Evolutionary conservation across 2,113 vertebrate genomes (phyloP), one percentile per base, ranked within the genome.

Genomic region (Ameiurus melas): DNA sequence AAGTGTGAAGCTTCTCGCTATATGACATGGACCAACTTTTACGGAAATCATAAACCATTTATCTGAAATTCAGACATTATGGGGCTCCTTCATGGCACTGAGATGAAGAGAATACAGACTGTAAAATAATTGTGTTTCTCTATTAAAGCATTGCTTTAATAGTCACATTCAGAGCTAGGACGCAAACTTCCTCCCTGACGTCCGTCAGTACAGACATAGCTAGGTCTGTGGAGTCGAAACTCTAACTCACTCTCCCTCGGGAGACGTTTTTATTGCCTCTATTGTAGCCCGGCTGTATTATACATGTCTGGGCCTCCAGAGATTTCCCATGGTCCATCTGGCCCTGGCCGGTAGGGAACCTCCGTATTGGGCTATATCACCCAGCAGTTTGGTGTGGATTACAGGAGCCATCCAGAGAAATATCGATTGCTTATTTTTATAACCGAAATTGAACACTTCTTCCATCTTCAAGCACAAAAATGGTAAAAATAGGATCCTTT

Each of bases 281-380:
- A 93, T 94, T 94, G 94, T 95, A 90, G 79, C 79, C 82, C 68
- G 77, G 91, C 90, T 91, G 92, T 93, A 93, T 94, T 94, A 94
- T 92, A 93, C 92, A 89, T 89, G 77, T 89, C 88, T 83, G 86
- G 82, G 86, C 94, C 93, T 94, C 92, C 85, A 85, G 92, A 93
- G 90, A 90, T 88, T 90, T 93, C 90, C 92, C 85, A 90, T 79
- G 85, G 93, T 93, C 94, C 94, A 94, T 94, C 92, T 94, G 92
- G 90, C 88, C 87, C 84, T 86, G 64, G 86, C 86, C 83, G 47
- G 86, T 90, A 88, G 78, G 85, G 90, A 90, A 84, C 70, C 62
- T 80, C 73, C 86, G 87, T 82, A 77, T 30, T 39, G 73, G 58
- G 6, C 47, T 87, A 88, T 86, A 85, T 85, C 25, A 84, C 57